Evolutionary conservation across 2,797 vertebrate species (phyloP), one percentile per base, ranked within the genome.

Genomic region (Cirrhinus molitorella): DNA sequence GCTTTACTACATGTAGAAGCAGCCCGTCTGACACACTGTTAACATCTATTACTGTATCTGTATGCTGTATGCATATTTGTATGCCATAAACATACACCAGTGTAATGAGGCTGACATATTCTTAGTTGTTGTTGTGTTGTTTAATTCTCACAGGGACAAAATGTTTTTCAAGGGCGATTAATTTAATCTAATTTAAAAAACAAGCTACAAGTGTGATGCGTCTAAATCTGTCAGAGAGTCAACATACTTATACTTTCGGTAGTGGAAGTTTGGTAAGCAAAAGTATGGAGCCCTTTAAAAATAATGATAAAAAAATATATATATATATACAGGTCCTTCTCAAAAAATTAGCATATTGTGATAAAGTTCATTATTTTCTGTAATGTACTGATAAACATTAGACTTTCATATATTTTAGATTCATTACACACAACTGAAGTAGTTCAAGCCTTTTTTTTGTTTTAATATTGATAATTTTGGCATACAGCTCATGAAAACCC

Each of bases 171-270:
- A 89, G 91, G 90, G 86, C 90, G 87, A 93, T 89, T 92, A 90
- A 86, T 87, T 89, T 91, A 88, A 93, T 93, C 90, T 93, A 92
- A 93, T 92, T 93, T 91, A 85, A 17, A 19, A 51, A 14, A 59
- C 5, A 59, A 89, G 88, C 80, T 83, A 93, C 85, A 86, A 90
- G 90, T 86, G 59, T 80, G 86, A 88, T 91, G 90, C 87, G 89
- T 93, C 91, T 93, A 93, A 91, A 93, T 93, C 89, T 93, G 92
- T 92, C 91, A 92, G 68, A 28, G 43, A 85, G 90, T 91, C 91
- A 94, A 43, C 40, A 43, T 9, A 43, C 40, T 90, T 88, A 92
- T 31, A 5, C 61, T 34, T 28, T 92, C 88, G 91, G 91, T 92
- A 90, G 89, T 92, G 88, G 87, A 87, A 34, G 70, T 87, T 88